phyloP scores from a whole-genome alignment of 2,113 vertebrate genomes.

The Hylia prasina region DNA sequence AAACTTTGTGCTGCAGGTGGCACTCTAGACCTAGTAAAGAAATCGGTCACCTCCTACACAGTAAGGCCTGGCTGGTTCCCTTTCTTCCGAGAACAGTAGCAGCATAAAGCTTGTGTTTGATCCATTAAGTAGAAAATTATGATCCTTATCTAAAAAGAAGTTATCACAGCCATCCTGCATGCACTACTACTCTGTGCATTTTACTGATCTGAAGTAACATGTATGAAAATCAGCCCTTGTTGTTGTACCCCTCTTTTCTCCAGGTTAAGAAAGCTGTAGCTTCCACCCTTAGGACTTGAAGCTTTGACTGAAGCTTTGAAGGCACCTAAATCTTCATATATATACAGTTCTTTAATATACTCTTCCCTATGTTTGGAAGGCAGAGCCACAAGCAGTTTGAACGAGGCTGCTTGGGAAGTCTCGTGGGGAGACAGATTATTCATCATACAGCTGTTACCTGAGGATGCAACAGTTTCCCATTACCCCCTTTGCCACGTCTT shows the following conservation, averaged over 20 bases:
- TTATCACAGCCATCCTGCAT: not conserved
- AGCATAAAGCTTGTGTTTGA: not conserved
- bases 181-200: not conserved
- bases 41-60: not conserved
- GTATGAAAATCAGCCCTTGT: not conserved
- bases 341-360: not conserved
- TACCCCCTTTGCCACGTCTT: not conserved
- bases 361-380: not conserved
- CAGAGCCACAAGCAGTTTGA: not conserved
- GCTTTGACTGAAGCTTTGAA: not conserved
- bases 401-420: not conserved
- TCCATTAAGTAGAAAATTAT: not conserved
- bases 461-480: not conserved
- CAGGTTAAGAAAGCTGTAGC: not conserved
- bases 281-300: not conserved
- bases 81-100: not conserved
- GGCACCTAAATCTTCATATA: not conserved
- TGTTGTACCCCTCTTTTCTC: not conserved
- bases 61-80: accelerated
- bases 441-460: accelerated
- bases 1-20: conserved; percentile 42
- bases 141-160: not conserved
- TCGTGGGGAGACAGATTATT: accelerated
- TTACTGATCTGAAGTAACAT: not conserved
- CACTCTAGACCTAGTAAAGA: not conserved